These are phyloP conservation scores for Apteryx mantelli DNA, from an alignment of 2,113 vertebrate genomes.

Conservation along the genomic window DNA sequence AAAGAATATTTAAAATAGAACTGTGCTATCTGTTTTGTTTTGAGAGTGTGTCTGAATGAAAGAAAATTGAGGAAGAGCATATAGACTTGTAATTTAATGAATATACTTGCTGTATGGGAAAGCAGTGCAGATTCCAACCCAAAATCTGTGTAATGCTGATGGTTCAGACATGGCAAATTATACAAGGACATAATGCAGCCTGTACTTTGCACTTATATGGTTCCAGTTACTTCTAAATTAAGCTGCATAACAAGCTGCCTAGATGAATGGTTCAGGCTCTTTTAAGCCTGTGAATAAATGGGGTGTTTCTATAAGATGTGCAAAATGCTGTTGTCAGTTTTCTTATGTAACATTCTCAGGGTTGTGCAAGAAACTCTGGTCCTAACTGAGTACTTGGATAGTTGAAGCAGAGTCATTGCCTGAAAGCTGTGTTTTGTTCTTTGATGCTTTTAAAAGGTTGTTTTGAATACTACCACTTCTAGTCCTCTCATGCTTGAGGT, in stretches of 20 bases:
- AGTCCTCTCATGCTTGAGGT: not conserved
- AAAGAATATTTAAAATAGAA: not conserved
- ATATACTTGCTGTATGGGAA: not conserved
- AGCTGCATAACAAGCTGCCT: constrained; percentile 20
- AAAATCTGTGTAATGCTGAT: not conserved
- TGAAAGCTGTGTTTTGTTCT: not conserved
- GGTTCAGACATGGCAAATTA: not conserved
- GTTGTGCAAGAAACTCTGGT: not conserved
- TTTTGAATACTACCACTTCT: not conserved
- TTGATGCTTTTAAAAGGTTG: not conserved
- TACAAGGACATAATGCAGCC: not conserved
- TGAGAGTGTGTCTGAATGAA: not conserved
- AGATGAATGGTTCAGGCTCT: not conserved
- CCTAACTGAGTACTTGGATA: not conserved
- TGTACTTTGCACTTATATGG: not conserved
- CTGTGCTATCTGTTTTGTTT: not conserved
- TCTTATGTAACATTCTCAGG: not conserved
- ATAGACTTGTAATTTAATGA: not conserved
- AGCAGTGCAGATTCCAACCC: not conserved
- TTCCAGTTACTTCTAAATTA: not conserved
- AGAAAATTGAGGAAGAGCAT: not conserved
- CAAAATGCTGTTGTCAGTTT: not conserved
- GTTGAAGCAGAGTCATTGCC: not conserved
- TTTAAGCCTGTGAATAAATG: constrained; percentile 13
- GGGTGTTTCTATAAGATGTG: not conserved